A percentile compares a stretch with the other conserved stretches of the same genome.
These are phyloP conservation scores for Globicephala melas DNA, from an alignment of 2,113 vertebrate species.

Conservation along the genomic window DNA sequence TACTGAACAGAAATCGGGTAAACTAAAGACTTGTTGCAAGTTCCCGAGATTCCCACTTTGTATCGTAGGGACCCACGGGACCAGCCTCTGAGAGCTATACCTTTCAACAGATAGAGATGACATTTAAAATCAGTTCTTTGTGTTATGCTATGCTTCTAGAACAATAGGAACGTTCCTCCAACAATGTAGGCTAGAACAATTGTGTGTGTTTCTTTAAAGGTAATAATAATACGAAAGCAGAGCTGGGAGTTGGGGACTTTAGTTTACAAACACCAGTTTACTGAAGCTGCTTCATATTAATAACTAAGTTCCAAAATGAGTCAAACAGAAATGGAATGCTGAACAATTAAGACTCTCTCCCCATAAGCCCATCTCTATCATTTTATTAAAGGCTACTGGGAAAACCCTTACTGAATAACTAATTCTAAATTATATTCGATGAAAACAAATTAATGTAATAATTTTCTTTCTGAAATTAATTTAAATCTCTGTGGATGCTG, in stretches of 20 bases:
- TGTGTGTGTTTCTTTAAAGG: constrained; percentile 37
- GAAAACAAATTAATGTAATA: constrained; percentile 90
- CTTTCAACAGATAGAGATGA: background rate
- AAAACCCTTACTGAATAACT: constrained; percentile 86
- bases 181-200: background rate
- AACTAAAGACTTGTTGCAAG: background rate
- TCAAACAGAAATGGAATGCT: constrained; percentile 82
- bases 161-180: background rate
- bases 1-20: background rate
- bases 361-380: constrained; percentile 86
- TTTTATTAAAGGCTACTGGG: constrained; percentile 89
- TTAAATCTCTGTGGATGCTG: constrained; percentile 86
- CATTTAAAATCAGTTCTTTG: background rate
- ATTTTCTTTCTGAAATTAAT: constrained; percentile 90
- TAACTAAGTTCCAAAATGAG: constrained; percentile 80
- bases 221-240: constrained; percentile 25
- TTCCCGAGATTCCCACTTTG: background rate
- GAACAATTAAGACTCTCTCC: constrained; percentile 86
- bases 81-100: background rate
- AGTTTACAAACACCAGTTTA: constrained; percentile 77
- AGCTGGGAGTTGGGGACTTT: constrained; percentile 54
- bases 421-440: constrained; percentile 88
- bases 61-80: background rate
- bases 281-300: constrained; percentile 76
- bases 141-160: background rate